Evolutionary conservation across 2,113 vertebrate species (phyloP), one percentile per base, ranked within the genome.

Genomic region (Hemibagrus wyckioides): DNA sequence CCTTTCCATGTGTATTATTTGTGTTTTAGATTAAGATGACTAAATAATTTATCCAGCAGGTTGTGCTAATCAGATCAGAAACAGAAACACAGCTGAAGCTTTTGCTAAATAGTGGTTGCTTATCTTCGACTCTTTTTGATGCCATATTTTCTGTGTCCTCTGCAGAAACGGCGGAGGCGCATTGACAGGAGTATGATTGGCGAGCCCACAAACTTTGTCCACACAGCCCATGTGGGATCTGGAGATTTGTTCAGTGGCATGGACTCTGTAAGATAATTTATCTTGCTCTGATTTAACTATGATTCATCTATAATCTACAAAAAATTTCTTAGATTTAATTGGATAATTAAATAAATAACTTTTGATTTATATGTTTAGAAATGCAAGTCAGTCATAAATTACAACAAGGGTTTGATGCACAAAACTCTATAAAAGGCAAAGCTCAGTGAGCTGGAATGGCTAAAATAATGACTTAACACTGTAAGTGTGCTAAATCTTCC

Each of bases 131-230:
- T 36, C 5, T 13, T 57, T 83, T 28, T 71, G 17, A 71, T n/a
- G 8, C 1, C 7, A 3, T n/a, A 28, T 50, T 33, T 71, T 81
- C 1, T 88, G 5, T 41, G 89, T 39, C 75, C 56, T 76, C n/a
- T 77, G 86, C 91, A 97, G 97, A 97, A 97, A 91, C 93, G 96
- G 88, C 95, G 96, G 83, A 94, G 96, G 75, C 95, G 96, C 33
- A 97, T 97, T 81, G 97, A 97, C 94, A 93, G 96, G 85, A 97
- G 95, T 90, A 97, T 97, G 97, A 97, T 97, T 41, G 97, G 97
- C n/a, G 96, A 97, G 83, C 97, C 97, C 0, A 97, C 96, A 11
- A 97, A 97, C 92, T 97, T 97, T 17, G 97, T 97, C 57, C 97
- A 97, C 90, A 97, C 96, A 0, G 96, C 96, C 87, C 97, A 97